Evolutionary conservation across 2,797 vertebrate genomes (phyloP).

Genomic region (Gymnodraco acuticeps): DNA sequence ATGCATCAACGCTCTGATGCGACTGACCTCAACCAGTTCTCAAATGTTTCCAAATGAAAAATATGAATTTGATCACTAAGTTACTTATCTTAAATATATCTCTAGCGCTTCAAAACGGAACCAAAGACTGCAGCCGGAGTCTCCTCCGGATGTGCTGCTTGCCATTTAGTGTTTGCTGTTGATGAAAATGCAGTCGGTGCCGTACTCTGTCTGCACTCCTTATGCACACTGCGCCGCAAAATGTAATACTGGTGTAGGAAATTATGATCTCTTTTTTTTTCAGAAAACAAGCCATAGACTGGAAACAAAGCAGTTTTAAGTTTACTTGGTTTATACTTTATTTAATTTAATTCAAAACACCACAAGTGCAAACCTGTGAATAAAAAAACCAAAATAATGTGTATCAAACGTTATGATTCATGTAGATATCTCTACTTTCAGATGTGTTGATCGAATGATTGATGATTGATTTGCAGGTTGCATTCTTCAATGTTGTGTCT

Average conservation of each 20-base stretch:
- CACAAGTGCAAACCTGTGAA: conserved; percentile 87
- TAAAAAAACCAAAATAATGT: no score
- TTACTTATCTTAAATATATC: not conserved
- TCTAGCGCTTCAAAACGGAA: conserved; percentile 39
- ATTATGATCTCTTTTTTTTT: conserved; percentile 24
- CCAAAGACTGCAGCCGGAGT: conserved; percentile 58
- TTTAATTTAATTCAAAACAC: conserved; percentile 64
- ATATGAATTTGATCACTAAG: not conserved
- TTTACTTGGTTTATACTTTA: conserved; percentile 31
- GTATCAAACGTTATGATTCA: conserved; percentile 48
- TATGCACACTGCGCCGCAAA: conserved; percentile 49
- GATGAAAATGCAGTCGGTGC: conserved; percentile 42
- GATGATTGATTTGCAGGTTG: conserved; percentile 60
- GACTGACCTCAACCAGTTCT: conserved; percentile 35
- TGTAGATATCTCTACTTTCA: conserved; percentile 63
- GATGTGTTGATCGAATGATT: conserved; percentile 56
- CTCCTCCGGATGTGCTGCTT: conserved; percentile 30
- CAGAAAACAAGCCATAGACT: conserved; percentile 64
- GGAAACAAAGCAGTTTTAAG: conserved; percentile 53
- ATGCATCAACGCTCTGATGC: conserved; percentile 5
- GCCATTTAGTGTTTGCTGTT: conserved; percentile 40
- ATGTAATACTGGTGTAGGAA: conserved; percentile 42
- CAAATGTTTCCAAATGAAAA: conserved; percentile 14
- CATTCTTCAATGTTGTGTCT: conserved; percentile 35
- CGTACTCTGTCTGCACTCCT: conserved; percentile 25